Evolutionary conservation across 2,113 vertebrate genomes (phyloP).

Genomic region (Bufo gargarizans): DNA sequence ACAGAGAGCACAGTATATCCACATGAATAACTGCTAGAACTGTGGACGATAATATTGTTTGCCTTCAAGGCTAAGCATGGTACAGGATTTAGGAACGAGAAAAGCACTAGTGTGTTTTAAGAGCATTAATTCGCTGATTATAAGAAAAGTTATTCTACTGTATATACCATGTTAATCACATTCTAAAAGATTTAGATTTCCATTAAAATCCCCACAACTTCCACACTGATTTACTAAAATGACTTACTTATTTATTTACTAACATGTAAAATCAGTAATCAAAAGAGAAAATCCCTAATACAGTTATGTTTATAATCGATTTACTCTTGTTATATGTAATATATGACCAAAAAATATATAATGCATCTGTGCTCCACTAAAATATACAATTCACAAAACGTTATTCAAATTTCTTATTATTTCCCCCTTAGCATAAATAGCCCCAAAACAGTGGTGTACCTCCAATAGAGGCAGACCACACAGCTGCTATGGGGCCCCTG

Average conservation of each 20-base stretch:
- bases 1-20: slow-evolving; percentile 19
- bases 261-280: not conserved
- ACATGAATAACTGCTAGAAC: slow-evolving; percentile 33
- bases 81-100: not conserved
- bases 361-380: too few species aligned
- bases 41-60: slow-evolving; percentile 7
- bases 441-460: too few species aligned
- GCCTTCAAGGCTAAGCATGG: slow-evolving; percentile 21
- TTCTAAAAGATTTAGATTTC: not conserved
- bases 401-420: too few species aligned
- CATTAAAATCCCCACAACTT: not conserved
- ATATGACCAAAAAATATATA: too few species aligned
- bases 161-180: not conserved
- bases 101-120: not conserved
- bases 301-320: too few species aligned
- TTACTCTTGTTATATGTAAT: too few species aligned
- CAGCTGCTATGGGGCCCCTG: too few species aligned
- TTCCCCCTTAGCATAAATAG: too few species aligned
- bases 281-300: not conserved
- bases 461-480: too few species aligned
- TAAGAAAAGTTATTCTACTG: not conserved
- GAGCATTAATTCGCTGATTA: not conserved
- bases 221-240: not conserved
- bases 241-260: too few species aligned
- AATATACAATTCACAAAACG: too few species aligned